These are phyloP conservation scores for Amiota communis DNA, from an alignment of 2,888 invertebrate species.

Conservation along the genomic window DNA sequence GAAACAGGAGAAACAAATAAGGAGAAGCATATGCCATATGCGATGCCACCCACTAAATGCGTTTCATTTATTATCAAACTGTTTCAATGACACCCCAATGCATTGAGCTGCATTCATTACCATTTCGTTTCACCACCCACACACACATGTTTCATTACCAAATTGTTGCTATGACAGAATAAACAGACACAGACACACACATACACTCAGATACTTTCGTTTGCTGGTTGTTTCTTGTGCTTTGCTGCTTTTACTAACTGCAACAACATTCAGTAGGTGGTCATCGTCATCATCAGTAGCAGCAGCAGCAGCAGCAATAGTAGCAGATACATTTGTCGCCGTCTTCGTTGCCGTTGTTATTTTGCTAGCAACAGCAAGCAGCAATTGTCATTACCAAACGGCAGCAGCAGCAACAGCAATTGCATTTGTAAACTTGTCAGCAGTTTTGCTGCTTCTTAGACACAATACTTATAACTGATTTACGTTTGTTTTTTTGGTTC, in stretches of 20 bases:
- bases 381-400: background rate
- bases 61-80: no score
- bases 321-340: background rate
- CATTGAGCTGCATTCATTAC: background rate
- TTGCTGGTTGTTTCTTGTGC: background rate
- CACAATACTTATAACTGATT: background rate
- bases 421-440: background rate
- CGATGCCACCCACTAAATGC: constrained; percentile 3
- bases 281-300: no score
- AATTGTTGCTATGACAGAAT: background rate
- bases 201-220: background rate
- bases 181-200: no score
- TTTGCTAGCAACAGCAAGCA: background rate
- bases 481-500: no score
- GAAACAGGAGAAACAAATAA: constrained; percentile 1
- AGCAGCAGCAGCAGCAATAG: no score
- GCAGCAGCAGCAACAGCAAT: background rate
- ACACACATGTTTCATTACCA: constrained; percentile 3
- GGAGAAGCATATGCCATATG: background rate
- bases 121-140: constrained; percentile 19
- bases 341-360: background rate
- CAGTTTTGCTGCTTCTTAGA: background rate
- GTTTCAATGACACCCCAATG: background rate
- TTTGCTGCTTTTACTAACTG: background rate
- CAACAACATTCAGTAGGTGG: no score